A percentile compares a stretch with the other conserved stretches of the same genome.
Evolutionary conservation across 1,140 invertebrate species (phyloP).

Genomic region (Lordiphosa clarofinis): DNA sequence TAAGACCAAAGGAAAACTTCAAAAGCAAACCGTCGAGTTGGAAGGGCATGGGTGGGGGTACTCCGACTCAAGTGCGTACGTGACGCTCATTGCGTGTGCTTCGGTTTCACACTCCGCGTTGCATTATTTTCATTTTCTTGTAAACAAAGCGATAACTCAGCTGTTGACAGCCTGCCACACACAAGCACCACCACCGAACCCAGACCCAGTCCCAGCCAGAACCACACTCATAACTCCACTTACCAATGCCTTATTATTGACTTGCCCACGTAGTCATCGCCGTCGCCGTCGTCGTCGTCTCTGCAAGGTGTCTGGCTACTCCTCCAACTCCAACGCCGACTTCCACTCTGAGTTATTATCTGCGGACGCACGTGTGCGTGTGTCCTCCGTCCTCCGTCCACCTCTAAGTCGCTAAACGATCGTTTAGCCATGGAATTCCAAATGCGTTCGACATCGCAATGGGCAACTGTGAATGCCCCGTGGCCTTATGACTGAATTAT

Average conservation of each 20-base stretch:
- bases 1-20: conserved; percentile 14
- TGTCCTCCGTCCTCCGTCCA: conserved; percentile 6
- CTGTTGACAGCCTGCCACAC: conserved; percentile 39
- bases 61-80: conserved; percentile 36
- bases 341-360: conserved; percentile 38
- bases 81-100: conserved; percentile 38
- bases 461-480: conserved; percentile 17
- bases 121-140: conserved; percentile 24
- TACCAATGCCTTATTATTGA: conserved; percentile 10
- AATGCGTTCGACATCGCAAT: conserved; percentile 14
- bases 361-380: conserved; percentile 44
- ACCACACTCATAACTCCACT: conserved; percentile 11
- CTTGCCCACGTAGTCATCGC: conserved; percentile 5
- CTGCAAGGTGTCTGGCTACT: conserved; percentile 11
- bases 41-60: not conserved
- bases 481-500: conserved; percentile 56
- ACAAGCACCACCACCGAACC: conserved; percentile 18
- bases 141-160: conserved; percentile 54
- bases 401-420: conserved; percentile 55
- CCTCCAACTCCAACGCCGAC: conserved; percentile 7
- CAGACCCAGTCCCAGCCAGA: conserved; percentile 8
- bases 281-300: not conserved
- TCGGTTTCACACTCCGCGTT: conserved; percentile 26
- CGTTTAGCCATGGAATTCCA: conserved; percentile 55
- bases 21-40: conserved; percentile 14